Evolutionary conservation across 2,888 invertebrate species (phyloP).

Genomic region (Leptinotarsa peninsularis): DNA sequence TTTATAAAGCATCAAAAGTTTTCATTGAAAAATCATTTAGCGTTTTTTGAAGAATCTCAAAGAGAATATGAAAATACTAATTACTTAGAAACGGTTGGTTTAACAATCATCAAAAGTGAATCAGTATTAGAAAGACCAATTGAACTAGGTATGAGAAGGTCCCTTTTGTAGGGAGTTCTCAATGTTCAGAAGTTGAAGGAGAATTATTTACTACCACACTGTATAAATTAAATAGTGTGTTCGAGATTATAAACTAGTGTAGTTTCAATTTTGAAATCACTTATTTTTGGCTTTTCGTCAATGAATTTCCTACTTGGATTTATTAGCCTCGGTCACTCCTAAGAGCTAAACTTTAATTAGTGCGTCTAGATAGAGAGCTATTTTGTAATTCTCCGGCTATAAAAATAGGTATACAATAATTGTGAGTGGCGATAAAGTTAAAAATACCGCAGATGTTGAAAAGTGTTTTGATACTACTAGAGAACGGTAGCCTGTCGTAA

Average conservation of each 20-base stretch:
- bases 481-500: neutral
- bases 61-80: no score
- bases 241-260: neutral
- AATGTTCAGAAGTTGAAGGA: no score
- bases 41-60: no score
- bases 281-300: conserved; percentile 1
- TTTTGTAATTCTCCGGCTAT: conserved; percentile 7
- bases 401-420: conserved; percentile 11
- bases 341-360: neutral
- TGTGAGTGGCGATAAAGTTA: conserved; percentile 16
- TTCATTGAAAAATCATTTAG: no score
- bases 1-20: no score
- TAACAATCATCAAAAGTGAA: no score
- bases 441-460: conserved; percentile 13
- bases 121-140: no score
- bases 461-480: neutral
- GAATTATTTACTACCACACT: no score
- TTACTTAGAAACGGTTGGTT: no score
- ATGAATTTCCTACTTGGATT: conserved; percentile 7
- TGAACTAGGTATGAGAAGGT: no score
- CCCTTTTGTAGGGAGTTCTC: no score
- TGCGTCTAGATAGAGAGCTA: neutral
- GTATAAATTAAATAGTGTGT: neutral
- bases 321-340: neutral
- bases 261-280: conserved; percentile 2